Conservation (phyloP, 2,113 vertebrate species). For the Siniperca chuatsi region DNA sequence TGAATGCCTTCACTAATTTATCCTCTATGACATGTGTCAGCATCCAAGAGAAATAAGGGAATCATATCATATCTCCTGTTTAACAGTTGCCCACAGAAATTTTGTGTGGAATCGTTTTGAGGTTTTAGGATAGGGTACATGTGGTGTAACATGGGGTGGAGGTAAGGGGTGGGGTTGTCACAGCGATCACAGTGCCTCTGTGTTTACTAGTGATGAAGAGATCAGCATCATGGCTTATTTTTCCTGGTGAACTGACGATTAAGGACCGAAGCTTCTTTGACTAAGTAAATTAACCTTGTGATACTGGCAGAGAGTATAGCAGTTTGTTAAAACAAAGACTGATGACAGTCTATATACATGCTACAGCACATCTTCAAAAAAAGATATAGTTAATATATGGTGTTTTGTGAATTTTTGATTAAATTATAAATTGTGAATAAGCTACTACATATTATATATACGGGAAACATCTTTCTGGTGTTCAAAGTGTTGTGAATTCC, state of each 20-base stretch:
- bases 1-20: constrained; percentile 59
- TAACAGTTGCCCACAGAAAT: constrained; percentile 53
- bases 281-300: constrained; percentile 82
- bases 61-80: constrained; percentile 49
- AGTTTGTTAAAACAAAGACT: constrained; percentile 62
- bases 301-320: constrained; percentile 63
- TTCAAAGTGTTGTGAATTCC: constrained; percentile 73
- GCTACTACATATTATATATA: not conserved
- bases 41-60: constrained; percentile 65
- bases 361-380: not conserved
- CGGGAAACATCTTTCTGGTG: constrained; percentile 43
- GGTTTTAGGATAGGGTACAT: constrained; percentile 43
- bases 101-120: constrained; percentile 33
- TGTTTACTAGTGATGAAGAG: constrained; percentile 69
- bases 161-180: constrained; percentile 48
- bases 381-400: too few species aligned
- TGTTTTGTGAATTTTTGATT: constrained; percentile 2
- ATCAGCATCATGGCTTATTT: constrained; percentile 71
- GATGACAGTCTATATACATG: constrained; percentile 21
- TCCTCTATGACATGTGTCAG: constrained; percentile 39
- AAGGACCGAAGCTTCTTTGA: constrained; percentile 79
- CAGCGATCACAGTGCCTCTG: constrained; percentile 53
- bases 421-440: not conserved
- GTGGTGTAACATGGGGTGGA: constrained; percentile 49
- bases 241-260: constrained; percentile 75